Evolutionary conservation across 1,140 invertebrate species (phyloP), one percentile per base, ranked within the genome.

Genomic region (Trypoxylus dichotomus): DNA sequence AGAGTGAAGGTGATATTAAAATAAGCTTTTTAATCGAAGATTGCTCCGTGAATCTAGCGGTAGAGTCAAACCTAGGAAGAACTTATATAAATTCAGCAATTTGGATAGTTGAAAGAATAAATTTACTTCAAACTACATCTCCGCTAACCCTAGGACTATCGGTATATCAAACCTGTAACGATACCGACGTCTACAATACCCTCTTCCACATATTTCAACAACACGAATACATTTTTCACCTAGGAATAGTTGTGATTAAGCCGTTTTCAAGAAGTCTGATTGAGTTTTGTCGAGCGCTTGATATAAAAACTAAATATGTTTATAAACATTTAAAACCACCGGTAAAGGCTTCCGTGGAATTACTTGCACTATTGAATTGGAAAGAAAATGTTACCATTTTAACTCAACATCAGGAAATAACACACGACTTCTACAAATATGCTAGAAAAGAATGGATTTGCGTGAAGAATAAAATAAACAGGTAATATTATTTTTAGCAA

Each of bases 91-190:
- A 82, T 74, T 80, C 82, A 1, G 80, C 81, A 7, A 80, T 83
- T 73, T 85, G 84, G 85, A 80, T 80, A 1, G 75, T 78, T 1
- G 79, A 85, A 42, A 79, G 82, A 24, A 7, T 85, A 10, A 85
- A 85, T 77, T 78, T 80, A 41, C 74, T 84, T 10, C 78, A 82
- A 71, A 27, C 79, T 21, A 37, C 81, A 1, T 21, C 75, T 0
- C 79, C 80, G 5, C 60, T 83, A 10, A 80, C 77, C 72, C 24
- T 85, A 3, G 83, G 83, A 6, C 10, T 85, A 13, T 58, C 60
- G 2, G 76, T 84, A 11, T 81, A 81, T 74, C 76, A 83, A 19
- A 73, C 79, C 0, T 84, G 83, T 43, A 73, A 78, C 13, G 79
- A 83, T 47, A 47, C 76, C 1, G 83, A 85, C 8, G 80, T 80